Base-by-base conservation (phyloP, 2,797 vertebrate genomes). In the Tadarida brasiliensis region DNA sequence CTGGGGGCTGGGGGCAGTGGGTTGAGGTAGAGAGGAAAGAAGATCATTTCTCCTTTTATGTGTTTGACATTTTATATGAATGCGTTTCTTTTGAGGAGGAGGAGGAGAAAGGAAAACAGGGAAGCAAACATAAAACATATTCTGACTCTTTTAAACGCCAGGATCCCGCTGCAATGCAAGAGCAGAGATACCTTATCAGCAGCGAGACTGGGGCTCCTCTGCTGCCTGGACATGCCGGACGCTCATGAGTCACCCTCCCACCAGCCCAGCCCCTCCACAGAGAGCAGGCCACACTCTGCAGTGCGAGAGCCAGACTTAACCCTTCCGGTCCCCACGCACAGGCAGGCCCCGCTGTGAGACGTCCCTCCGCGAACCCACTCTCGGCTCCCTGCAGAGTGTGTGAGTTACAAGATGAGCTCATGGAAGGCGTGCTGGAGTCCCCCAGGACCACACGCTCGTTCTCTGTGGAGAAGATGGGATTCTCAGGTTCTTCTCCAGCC, bases 131-230 rank as follows among this genome's bases (percentile, higher is more conserved):
- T 91, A 95, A 97, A 96, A 94, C 91, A 95, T 67, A 49, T 70
- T 49, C 92, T 56, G 71, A 82, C 71, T 51, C 90, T 94, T 96
- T 97, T 84, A 97, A 71, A 93, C 74, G 10, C 39, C 30, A 16
- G 1, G 26, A 35, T 44, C 83, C 74, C 56, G 71, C 87, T 80
- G 88, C 81, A n/a, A 6, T 17, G n/a, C 35, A 80, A 33, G 51
- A 80, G 94, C 39, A 74, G 22, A 87, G 96, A 95, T 96, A 97
- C 65, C 84, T 71, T 97, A 96, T 96, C 97, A 94, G 91, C 20
- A 24, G 26, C 11, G 59, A 77, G 78, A 9, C 35, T 11, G 56
- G 83, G 90, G 61, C 90, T 94, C 78, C 87, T 82, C 95, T 39
- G 49, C 61, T 68, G 85, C 88, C 84, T 19, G 2, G n/a, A 16